Evolutionary conservation across 2,888 invertebrate genomes (phyloP).

Genomic region (Mesoligia furuncula): DNA sequence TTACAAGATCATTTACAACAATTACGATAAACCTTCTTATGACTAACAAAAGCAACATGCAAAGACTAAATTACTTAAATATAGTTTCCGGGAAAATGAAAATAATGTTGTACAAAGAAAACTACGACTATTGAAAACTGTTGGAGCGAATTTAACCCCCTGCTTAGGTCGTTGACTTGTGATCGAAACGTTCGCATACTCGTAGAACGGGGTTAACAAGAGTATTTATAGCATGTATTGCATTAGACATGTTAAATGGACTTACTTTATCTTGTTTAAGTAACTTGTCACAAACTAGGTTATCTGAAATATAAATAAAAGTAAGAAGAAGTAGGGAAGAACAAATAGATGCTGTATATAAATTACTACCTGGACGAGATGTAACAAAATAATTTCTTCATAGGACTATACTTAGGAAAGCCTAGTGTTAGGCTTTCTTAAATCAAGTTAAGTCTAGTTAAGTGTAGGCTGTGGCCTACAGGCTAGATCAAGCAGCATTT

Average conservation of each 20-base stretch:
- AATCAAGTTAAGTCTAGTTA: too few relatives aligned
- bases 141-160: neutral
- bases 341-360: neutral
- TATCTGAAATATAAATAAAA: slow-evolving; percentile 1
- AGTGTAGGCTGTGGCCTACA: too few relatives aligned
- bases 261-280: slow-evolving; percentile 26
- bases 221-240: slow-evolving; percentile 21
- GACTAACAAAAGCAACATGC: neutral
- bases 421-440: too few relatives aligned
- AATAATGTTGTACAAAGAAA: neutral
- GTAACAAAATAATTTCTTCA: neutral
- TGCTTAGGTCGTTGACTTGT: slow-evolving; percentile 30
- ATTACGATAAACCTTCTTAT: neutral
- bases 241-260: slow-evolving; percentile 22
- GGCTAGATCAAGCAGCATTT: neutral
- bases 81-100: slow-evolving; percentile 23
- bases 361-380: neutral
- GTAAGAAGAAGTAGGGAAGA: neutral
- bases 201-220: slow-evolving; percentile 25
- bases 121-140: slow-evolving; percentile 8
- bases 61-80: neutral
- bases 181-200: slow-evolving; percentile 24
- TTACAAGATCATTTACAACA: neutral
- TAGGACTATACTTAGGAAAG: neutral
- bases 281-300: slow-evolving; percentile 19